phyloP scores from a whole-genome alignment of 1,140 invertebrate species.

The Lerema accius region DNA sequence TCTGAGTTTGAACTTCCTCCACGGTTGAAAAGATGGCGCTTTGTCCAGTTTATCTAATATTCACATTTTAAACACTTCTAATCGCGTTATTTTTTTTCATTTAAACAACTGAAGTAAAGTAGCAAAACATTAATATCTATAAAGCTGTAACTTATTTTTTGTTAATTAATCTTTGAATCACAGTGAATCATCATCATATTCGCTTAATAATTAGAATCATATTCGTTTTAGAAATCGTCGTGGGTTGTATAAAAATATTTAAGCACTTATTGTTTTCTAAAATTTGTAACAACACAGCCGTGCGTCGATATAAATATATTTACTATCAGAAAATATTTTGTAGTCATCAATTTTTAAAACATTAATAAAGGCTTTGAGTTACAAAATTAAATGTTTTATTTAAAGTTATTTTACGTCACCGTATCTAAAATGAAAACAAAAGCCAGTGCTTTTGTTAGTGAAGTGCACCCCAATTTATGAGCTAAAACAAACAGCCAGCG shows the following conservation, averaged over 20 bases:
- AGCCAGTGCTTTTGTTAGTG: constrained; percentile 10
- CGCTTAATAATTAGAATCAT: too few relatives aligned
- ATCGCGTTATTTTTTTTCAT: constrained; percentile 1
- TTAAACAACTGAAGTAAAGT: constrained; percentile 34
- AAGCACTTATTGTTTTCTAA: too few relatives aligned
- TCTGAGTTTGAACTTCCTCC: constrained; percentile 27
- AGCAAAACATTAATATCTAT: constrained; percentile 32
- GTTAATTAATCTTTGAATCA: too few relatives aligned
- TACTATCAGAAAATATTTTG: too few relatives aligned
- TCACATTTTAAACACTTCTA: constrained; percentile 35
- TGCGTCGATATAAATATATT: too few relatives aligned
- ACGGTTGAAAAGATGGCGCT: constrained; percentile 56
- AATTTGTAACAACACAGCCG: too few relatives aligned
- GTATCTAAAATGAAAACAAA: constrained; percentile 3
- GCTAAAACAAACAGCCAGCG: constrained; percentile 8
- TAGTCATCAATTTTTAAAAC: too few relatives aligned
- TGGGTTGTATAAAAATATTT: too few relatives aligned
- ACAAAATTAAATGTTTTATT: neutral
- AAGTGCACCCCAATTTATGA: constrained; percentile 26
- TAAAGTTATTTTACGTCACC: neutral
- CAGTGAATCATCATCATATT: too few relatives aligned
- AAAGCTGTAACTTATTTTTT: too few relatives aligned
- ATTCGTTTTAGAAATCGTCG: too few relatives aligned
- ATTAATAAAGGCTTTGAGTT: too few relatives aligned
- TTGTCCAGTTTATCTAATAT: constrained; percentile 13